A percentile compares a stretch with the other conserved stretches of the same genome.
These are phyloP conservation scores for Trichogramma pretiosum DNA, from an alignment of 1,140 invertebrate genomes.

Conservation along the genomic window DNA sequence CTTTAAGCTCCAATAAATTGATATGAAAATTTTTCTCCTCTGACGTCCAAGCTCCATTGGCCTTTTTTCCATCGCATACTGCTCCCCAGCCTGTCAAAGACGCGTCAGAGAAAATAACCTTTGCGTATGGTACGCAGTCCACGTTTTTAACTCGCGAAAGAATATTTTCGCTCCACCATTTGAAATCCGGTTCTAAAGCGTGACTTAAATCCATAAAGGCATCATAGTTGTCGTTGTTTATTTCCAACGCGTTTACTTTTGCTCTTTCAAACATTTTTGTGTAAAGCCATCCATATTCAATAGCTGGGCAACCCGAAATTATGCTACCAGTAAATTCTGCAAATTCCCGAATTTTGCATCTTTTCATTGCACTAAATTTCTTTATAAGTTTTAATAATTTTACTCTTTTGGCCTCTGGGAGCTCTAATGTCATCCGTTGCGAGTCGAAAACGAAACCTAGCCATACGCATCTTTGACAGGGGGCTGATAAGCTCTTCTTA, in stretches of 20 bases:
- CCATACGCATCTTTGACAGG: background rate
- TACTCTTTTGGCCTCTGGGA: background rate
- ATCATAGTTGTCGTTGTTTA: no score
- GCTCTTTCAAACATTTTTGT: background rate
- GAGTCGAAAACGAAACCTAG: background rate
- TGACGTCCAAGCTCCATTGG: no score
- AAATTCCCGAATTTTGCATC: background rate
- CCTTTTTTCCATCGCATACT: no score
- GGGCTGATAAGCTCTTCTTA: background rate
- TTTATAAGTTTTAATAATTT: background rate
- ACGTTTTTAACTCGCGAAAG: no score
- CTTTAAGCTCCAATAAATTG: no score
- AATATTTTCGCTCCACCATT: no score
- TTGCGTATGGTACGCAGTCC: no score
- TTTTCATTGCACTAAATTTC: background rate
- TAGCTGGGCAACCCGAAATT: background rate
- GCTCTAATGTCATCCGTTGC: background rate
- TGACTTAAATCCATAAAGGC: no score
- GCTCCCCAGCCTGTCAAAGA: no score
- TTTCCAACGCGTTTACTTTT: background rate
- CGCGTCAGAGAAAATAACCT: no score
- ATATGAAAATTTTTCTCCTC: no score
- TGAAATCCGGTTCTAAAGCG: no score
- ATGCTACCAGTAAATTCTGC: background rate
- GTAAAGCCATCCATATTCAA: slow-evolving; percentile 2